Evolutionary conservation across 2,113 vertebrate genomes (phyloP).

Genomic region (Myodes glareolus): DNA sequence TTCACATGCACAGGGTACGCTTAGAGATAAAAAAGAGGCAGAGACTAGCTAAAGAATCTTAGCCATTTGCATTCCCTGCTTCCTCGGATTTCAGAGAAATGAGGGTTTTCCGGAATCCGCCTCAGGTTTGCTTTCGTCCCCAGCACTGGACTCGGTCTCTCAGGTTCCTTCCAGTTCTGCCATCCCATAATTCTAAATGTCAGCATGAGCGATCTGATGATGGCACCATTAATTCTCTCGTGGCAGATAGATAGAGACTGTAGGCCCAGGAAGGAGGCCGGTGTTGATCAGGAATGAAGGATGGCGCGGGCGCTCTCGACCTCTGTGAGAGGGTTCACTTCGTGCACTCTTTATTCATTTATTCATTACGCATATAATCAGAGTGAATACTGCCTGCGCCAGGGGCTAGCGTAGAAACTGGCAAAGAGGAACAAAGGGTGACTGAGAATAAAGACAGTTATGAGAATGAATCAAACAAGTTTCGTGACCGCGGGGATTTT

Average conservation of each 20-base stretch:
- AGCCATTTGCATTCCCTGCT: conserved; percentile 13
- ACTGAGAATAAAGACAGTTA: not conserved
- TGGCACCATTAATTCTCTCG: conserved; percentile 20
- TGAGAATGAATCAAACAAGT: not conserved
- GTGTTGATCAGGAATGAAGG: conserved; percentile 47
- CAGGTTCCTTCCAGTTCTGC: not conserved
- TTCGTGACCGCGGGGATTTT: not conserved
- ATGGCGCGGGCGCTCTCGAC: not conserved
- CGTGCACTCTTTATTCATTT: not conserved
- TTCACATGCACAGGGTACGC: not conserved
- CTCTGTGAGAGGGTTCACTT: conserved; percentile 14
- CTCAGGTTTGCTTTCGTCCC: conserved; percentile 35
- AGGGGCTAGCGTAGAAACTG: not conserved
- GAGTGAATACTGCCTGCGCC: not conserved
- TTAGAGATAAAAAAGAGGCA: not conserved
- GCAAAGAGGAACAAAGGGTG: not conserved
- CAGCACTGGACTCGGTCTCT: not conserved
- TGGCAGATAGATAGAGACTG: conserved; percentile 36
- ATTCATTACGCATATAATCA: conserved; percentile 25
- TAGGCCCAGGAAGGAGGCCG: conserved; percentile 1
- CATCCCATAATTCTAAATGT: conserved; percentile 60
- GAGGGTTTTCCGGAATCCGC: not conserved
- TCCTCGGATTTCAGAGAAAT: conserved; percentile 40
- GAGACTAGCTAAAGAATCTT: not conserved
- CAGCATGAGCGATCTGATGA: not conserved